These are phyloP conservation scores for Anolis carolinensis DNA, from an alignment of 2,113 vertebrate species.

Conservation along the genomic window DNA sequence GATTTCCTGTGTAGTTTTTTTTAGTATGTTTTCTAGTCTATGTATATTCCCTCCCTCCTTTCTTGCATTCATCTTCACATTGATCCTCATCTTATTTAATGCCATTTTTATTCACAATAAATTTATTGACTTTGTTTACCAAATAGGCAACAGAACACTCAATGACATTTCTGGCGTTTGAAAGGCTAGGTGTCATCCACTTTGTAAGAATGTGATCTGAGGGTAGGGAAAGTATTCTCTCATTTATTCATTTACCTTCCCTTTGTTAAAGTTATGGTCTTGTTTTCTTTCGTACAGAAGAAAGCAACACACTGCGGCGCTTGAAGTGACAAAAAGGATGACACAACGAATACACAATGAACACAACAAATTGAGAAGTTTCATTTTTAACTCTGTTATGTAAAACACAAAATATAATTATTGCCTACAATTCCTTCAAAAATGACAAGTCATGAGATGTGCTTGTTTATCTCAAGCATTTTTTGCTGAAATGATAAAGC, in stretches of 20 bases:
- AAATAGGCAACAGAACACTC: constrained; percentile 43
- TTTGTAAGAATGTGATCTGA: constrained; percentile 4
- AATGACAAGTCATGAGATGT: neutral
- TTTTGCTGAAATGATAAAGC: neutral
- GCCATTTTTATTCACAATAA: neutral
- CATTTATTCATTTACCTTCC: neutral
- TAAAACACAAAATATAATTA: neutral
- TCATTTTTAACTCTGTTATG: neutral
- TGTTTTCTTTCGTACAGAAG: neutral
- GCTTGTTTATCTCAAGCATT: neutral
- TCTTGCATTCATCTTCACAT: neutral
- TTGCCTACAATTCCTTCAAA: neutral
- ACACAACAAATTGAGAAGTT: neutral
- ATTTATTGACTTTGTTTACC: constrained; percentile 35
- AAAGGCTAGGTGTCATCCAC: neutral
- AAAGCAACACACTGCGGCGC: constrained; percentile 15
- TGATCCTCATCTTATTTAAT: neutral
- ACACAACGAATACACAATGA: no score
- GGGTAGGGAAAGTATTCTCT: neutral
- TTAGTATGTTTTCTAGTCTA: neutral
- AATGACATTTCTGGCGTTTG: constrained; percentile 49
- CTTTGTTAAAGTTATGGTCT: neutral
- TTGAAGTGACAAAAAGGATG: neutral
- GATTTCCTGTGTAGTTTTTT: neutral
- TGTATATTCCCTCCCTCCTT: neutral